These are phyloP conservation scores for Paratrypauchen microcephalus DNA, from an alignment of 2,797 vertebrate species.

Conservation along the genomic window DNA sequence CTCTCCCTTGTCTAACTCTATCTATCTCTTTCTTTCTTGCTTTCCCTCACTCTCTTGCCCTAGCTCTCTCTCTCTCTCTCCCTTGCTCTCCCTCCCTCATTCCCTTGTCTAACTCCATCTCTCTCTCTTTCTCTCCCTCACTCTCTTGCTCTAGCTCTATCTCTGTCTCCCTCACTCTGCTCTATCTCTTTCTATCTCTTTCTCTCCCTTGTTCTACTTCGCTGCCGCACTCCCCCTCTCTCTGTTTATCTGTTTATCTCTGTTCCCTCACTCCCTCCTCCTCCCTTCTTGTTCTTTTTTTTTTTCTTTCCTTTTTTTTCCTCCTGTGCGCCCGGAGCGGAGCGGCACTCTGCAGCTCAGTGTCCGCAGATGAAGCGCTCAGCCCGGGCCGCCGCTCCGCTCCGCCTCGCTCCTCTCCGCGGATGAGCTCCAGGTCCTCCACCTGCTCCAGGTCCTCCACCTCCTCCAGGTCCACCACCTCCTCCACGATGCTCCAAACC, in stretches of 20 bases:
- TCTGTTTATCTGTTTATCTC: background rate
- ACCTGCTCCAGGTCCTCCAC: background rate
- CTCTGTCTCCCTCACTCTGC: background rate
- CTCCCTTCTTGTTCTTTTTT: background rate
- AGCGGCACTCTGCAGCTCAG: too few relatives aligned
- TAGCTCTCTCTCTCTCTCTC: too few relatives aligned
- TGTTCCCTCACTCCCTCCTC: background rate
- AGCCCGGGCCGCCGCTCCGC: background rate
- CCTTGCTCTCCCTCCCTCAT: background rate
- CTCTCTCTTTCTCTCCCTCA: background rate
- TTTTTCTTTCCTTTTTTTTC: too few relatives aligned
- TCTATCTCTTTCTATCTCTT: background rate
- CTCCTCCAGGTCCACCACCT: background rate
- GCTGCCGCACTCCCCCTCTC: too few relatives aligned
- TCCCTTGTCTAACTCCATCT: background rate
- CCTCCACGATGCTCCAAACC: conserved; percentile 56
- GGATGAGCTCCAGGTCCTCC: background rate
- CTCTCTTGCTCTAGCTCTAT: background rate
- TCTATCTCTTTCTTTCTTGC: background rate
- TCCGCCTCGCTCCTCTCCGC: background rate
- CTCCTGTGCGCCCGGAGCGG: too few relatives aligned
- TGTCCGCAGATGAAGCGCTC: background rate
- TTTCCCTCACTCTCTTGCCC: too few relatives aligned
- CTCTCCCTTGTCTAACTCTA: too few relatives aligned
- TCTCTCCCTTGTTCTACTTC: background rate